phyloP scores from a whole-genome alignment of 2,888 invertebrate genomes.

The Sarcophaga variegata region DNA sequence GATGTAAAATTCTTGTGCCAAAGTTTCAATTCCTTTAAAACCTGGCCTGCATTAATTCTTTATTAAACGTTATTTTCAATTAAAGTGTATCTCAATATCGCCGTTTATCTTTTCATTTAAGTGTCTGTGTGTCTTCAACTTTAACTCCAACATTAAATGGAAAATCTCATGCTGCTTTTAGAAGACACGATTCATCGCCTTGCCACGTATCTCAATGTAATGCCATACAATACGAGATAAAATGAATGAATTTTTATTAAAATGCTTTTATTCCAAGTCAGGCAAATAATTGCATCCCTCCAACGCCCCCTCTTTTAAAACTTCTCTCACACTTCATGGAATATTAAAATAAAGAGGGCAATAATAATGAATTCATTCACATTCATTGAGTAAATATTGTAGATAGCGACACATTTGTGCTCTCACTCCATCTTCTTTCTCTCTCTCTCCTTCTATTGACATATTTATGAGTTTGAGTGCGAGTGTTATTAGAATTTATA shows the following conservation, averaged over 20 bases:
- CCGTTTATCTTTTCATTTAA: neutral
- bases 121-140: too few relatives aligned
- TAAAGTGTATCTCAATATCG: conserved; percentile 21
- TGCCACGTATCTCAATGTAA: neutral
- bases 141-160: neutral
- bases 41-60: neutral
- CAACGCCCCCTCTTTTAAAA: neutral
- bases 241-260: conserved; percentile 15
- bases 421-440: too few relatives aligned
- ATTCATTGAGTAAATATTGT: neutral
- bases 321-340: neutral
- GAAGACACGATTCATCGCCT: neutral
- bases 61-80: conserved; percentile 34
- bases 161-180: conserved; percentile 32
- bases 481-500: conserved; percentile 68
- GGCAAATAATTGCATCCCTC: neutral
- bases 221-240: neutral
- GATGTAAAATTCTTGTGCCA: too few relatives aligned
- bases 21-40: neutral
- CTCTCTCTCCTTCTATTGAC: conserved; percentile 42
- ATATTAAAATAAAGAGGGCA: neutral
- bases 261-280: conserved; percentile 18
- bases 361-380: neutral
- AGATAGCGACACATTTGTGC: conserved; percentile 6
- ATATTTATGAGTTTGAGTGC: conserved; percentile 67